Percentiles rank a stretch among this genome's conserved stretches.
phyloP scores from a whole-genome alignment of 2,888 invertebrate species.

The Agriotes lineatus region DNA sequence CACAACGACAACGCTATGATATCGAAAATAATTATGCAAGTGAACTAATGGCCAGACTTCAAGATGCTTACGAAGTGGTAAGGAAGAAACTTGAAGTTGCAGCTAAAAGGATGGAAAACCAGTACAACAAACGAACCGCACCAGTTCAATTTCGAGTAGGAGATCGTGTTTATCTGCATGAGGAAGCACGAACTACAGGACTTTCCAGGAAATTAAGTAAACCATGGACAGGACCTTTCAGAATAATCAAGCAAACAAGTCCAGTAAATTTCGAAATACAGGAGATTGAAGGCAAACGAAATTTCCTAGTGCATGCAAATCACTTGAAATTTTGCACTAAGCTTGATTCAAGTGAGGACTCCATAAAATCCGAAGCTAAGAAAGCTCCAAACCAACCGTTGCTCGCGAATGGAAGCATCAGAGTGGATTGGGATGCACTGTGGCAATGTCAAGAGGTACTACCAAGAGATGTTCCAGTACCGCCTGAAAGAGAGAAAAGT shows the following conservation, averaged over 20 bases:
- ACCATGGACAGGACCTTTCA: slow-evolving; percentile 38
- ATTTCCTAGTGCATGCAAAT: slow-evolving; percentile 41
- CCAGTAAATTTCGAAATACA: slow-evolving; percentile 24
- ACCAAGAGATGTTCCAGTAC: no score
- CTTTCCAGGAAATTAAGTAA: slow-evolving; percentile 27
- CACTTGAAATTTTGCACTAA: no score
- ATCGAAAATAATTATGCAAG: slow-evolving; percentile 43
- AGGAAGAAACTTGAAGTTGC: background rate
- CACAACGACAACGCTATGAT: slow-evolving; percentile 39
- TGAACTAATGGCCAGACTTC: slow-evolving; percentile 24
- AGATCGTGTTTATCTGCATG: slow-evolving; percentile 39
- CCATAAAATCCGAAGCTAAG: no score
- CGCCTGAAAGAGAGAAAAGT: no score
- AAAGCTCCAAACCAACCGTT: no score
- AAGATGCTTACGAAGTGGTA: slow-evolving; percentile 5
- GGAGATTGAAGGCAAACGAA: slow-evolving; percentile 15
- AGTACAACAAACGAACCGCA: slow-evolving; percentile 31
- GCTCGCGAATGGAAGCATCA: no score
- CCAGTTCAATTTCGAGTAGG: slow-evolving; percentile 25
- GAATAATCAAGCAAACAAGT: slow-evolving; percentile 30
- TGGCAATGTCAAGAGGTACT: no score
- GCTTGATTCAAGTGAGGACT: no score
- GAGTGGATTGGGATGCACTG: no score
- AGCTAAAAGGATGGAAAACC: slow-evolving; percentile 12
- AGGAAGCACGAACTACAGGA: slow-evolving; percentile 23